Percentiles rank a stretch among this genome's conserved stretches.
These are phyloP conservation scores for Tragulus kanchil DNA, from an alignment of 2,113 vertebrate genomes.

Conservation along the genomic window DNA sequence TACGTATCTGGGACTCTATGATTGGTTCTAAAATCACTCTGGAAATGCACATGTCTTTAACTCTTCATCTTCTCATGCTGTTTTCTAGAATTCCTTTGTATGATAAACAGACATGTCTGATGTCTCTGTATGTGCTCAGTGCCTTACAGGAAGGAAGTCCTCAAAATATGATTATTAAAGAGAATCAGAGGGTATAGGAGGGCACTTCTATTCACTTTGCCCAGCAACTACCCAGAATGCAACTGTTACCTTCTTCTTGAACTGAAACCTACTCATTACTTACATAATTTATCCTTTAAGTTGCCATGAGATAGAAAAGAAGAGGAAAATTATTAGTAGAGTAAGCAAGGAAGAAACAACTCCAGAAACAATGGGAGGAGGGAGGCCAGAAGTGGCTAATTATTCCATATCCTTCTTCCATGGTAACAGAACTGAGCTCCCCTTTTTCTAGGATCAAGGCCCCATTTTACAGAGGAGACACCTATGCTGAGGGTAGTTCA, in stretches of 20 bases:
- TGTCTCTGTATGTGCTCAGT: neutral
- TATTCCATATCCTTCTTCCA: neutral
- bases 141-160: neutral
- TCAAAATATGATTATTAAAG: constrained; percentile 15
- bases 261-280: neutral
- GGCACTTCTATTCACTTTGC: neutral
- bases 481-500: neutral
- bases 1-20: neutral
- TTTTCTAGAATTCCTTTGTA: constrained; percentile 15
- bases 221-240: neutral
- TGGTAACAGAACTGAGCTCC: neutral
- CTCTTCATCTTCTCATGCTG: neutral
- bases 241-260: neutral
- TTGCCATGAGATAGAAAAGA: constrained; percentile 36
- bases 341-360: neutral
- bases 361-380: neutral
- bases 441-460: no score
- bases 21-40: neutral
- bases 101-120: neutral
- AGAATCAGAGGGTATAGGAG: neutral
- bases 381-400: neutral
- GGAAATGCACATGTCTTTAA: neutral
- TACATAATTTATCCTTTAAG: constrained; percentile 24
- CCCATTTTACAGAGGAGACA: constrained; percentile 48
- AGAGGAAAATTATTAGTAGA: neutral